Base-by-base conservation (phyloP, 2,888 invertebrate genomes). In the Heliconius sara region DNA sequence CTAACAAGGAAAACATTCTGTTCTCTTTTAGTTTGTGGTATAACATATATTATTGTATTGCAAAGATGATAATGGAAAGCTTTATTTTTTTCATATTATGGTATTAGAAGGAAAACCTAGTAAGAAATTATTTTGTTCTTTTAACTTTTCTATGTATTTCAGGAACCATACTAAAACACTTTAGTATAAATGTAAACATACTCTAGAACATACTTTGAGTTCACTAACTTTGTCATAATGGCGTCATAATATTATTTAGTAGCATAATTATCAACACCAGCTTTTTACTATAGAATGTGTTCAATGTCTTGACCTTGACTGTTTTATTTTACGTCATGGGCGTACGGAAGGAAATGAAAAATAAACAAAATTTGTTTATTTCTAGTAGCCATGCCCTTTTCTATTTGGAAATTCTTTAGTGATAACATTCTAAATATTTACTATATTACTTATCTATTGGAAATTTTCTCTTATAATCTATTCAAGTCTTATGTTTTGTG, bases 261-360 rank as follows among this genome's bases (percentile, higher is more conserved):
- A 19, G 6, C n/a, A 39, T 43, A 39, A 39, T 68, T n/a, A 68
- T 68, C 6, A 13, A 30, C 68, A 1, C 39, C 13, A 43, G 68
- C 13, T 68, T 68, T 60, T 68, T 43, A 68, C 39, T 68, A 68
- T 68, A n/a, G 39, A 68, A 68, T n/a, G 22, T 30, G 6, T 43
- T 68, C 12, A 39, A 10, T 43, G 39, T 3, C n/a, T 25, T 39
- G n/a, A n/a, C 39, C 68, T 43, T 68, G 67, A 67, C 67, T 39
- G 12, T n/a, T 68, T 67, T 39, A 39, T n/a, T 22, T 67, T 13
- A 13, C n/a, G 13, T 68, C 12, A 67, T n/a, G 34, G 22, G n/a
- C 13, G 39, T 68, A 39, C 10, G 52, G 5, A 22, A 16, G 27
- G 13, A 16, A 63, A 60, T 57, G 22, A 34, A 34, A 34, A 5